Conservation (phyloP, 2,797 vertebrate genomes). For the Rhinoraja longicauda region DNA sequence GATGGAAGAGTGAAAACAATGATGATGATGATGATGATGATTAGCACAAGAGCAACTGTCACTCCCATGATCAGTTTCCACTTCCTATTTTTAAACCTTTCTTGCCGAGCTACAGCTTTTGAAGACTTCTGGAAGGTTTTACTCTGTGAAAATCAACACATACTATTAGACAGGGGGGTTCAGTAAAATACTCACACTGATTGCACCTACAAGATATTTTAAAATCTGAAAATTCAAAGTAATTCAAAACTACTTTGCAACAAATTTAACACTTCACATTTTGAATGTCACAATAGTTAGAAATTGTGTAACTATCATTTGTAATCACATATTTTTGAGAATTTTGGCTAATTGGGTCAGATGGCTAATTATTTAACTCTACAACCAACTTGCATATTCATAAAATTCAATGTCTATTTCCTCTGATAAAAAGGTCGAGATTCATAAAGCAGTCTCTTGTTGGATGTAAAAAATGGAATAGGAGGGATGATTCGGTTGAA, state of each 20-base stretch:
- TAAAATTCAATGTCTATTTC: background rate
- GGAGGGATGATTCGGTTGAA: background rate
- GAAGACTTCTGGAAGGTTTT: slow-evolving; percentile 51
- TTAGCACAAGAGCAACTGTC: background rate
- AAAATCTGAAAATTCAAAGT: background rate
- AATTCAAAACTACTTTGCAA: too few relatives aligned
- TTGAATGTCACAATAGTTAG: too few relatives aligned
- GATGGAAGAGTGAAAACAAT: background rate
- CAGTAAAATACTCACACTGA: background rate
- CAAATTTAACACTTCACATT: too few relatives aligned
- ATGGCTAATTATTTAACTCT: background rate
- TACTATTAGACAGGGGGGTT: background rate
- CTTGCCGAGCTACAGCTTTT: slow-evolving; percentile 41
- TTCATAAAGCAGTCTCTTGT: background rate
- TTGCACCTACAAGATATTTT: background rate
- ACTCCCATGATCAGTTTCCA: slow-evolving; percentile 46
- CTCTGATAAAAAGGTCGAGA: background rate
- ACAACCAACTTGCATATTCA: background rate
- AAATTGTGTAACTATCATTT: too few relatives aligned
- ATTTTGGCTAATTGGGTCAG: too few relatives aligned
- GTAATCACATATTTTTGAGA: too few relatives aligned
- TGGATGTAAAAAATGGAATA: background rate
- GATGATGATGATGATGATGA: slow-evolving; percentile 43
- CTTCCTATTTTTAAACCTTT: slow-evolving; percentile 41
- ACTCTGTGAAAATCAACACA: slow-evolving; percentile 43